These are phyloP conservation scores for Danionella cerebrum DNA, from an alignment of 2,113 vertebrate species.

Conservation along the genomic window DNA sequence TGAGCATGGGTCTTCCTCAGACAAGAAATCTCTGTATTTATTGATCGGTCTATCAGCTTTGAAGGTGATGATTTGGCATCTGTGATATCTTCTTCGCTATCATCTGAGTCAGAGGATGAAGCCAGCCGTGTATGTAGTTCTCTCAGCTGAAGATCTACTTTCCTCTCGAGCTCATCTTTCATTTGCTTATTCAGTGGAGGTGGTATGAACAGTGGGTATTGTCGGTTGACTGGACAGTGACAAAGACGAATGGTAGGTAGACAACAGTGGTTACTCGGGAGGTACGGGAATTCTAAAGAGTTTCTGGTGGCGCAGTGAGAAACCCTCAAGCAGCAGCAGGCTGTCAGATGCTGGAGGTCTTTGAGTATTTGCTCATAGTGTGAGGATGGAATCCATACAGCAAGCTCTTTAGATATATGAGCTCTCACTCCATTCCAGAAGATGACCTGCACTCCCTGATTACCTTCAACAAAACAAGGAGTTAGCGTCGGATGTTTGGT, in stretches of 20 bases:
- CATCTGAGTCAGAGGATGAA: conserved; percentile 37
- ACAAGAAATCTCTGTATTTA: conserved; percentile 46
- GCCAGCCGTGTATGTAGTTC: conserved; percentile 43
- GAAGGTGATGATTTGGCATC: conserved; percentile 14
- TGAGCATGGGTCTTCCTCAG: conserved; percentile 37
- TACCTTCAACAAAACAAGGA: conserved; percentile 45
- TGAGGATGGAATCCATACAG: conserved; percentile 61
- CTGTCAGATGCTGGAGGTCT: conserved; percentile 50
- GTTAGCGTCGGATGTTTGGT: background rate
- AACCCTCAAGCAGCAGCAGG: background rate
- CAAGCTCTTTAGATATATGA: conserved; percentile 55
- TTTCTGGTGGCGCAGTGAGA: background rate
- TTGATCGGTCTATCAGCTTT: conserved; percentile 40
- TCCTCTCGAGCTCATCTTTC: conserved; percentile 21
- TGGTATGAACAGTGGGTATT: conserved; percentile 39
- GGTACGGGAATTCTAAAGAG: background rate
- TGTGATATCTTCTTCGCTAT: conserved; percentile 35
- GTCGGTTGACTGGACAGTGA: conserved; percentile 44
- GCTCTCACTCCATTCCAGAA: conserved; percentile 74
- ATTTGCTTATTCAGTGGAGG: conserved; percentile 24
- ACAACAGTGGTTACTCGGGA: conserved; percentile 37
- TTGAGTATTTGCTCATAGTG: conserved; percentile 62
- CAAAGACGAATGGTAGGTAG: conserved; percentile 8
- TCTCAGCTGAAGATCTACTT: conserved; percentile 40
- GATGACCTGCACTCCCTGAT: conserved; percentile 58